Evolutionary conservation across 2,113 vertebrate genomes (phyloP), one percentile per base, ranked within the genome.

Genomic region (Choloepus hoffmanni): DNA sequence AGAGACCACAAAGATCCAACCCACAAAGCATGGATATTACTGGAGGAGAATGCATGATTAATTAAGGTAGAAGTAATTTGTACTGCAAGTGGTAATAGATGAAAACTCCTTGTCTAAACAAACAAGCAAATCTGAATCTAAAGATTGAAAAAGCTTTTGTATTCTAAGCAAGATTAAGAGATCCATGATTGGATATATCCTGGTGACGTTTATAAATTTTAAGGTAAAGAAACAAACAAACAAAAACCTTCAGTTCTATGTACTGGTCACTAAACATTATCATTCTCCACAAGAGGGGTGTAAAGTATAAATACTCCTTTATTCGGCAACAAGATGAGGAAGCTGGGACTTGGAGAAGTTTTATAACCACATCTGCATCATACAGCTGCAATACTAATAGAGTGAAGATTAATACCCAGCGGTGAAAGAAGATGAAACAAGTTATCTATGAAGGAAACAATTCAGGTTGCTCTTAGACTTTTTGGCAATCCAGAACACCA

Each of bases 61-160:
- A 68, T 10, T 81, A 63, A 84, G 81, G n/a, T 85, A 60, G n/a
- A 40, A 67, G 67, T 43, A 81, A 82, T 86, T 93, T 70, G 23
- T 43, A 50, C 55, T 86, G 4, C 45, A 96, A 73, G 16, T 89
- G 30, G 2, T 85, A 67, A n/a, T 68, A 82, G 63, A 89, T 68
- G 79, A 70, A 93, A 96, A 65, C 24, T 89, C 26, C 14, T 92
- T 78, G 78, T 94, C 67, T 90, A 86, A 96, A 5, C 24, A 76
- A 76, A 53, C 23, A 62, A 62, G 48, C 11, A 84, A 74, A 72
- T 63, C 33, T 43, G 7, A 77, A 62, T 30, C n/a, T 92, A 50
- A 85, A 62, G 19, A 15, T 23, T 53, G 11, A 36, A 43, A 72
- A 92, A 78, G 24, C 4, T 76, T n/a, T 50, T 72, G 7, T 26